phyloP scores from a whole-genome alignment of 2,113 vertebrate genomes.

The Turnix velox region DNA sequence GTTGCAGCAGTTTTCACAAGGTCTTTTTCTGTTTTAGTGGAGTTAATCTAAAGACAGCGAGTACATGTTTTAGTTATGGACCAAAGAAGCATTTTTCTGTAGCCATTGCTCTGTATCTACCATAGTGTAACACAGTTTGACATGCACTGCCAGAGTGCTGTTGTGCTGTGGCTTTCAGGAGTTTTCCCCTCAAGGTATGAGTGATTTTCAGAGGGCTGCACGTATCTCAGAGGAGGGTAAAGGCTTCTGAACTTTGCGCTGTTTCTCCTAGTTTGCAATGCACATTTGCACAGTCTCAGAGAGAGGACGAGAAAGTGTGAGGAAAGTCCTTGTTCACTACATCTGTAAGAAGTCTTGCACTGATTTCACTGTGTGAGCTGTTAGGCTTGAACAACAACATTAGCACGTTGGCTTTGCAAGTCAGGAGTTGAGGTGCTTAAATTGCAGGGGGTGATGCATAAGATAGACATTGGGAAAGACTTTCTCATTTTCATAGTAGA shows the following conservation, averaged over 20 bases:
- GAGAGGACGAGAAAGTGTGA: neutral
- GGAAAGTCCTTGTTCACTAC: neutral
- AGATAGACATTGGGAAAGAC: neutral
- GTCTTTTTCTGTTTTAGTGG: neutral
- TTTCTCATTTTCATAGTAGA: neutral
- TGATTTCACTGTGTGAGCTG: neutral
- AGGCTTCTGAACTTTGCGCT: neutral
- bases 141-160: neutral
- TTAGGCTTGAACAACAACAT: neutral
- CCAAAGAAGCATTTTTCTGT: neutral
- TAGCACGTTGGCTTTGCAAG: neutral
- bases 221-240: neutral
- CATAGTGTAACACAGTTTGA: rapidly evolving
- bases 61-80: neutral
- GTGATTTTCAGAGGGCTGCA: neutral
- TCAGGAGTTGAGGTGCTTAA: neutral
- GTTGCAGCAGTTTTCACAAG: neutral
- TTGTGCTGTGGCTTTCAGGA: neutral
- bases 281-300: neutral
- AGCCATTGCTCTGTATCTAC: neutral
- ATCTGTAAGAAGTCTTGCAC: neutral
- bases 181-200: neutral
- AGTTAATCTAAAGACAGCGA: neutral
- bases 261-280: neutral
- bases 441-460: neutral